Evolutionary conservation across 1,140 invertebrate genomes (phyloP).

Genomic region (Araneus ventricosus): DNA sequence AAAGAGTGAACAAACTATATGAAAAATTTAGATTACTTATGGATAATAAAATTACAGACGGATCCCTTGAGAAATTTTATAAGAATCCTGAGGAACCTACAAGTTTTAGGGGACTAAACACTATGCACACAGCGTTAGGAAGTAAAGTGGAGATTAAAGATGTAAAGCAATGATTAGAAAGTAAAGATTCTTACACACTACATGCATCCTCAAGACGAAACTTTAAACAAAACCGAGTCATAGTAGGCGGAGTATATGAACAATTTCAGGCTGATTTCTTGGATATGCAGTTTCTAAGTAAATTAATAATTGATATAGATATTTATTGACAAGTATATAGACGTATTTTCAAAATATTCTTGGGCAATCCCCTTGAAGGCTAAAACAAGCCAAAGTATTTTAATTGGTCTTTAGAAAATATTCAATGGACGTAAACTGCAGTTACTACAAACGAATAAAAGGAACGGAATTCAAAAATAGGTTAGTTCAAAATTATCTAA

Average conservation of each 20-base stretch:
- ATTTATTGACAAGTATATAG: conserved; percentile 77
- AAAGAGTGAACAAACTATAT: neutral
- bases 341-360: conserved; percentile 77
- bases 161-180: conserved; percentile 72
- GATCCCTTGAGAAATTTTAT: conserved; percentile 43
- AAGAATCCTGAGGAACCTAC: conserved; percentile 31
- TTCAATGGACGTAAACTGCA: conserved; percentile 39
- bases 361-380: conserved; percentile 76
- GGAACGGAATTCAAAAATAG: conserved; percentile 73
- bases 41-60: neutral
- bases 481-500: conserved; percentile 78
- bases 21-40: neutral
- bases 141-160: conserved; percentile 11
- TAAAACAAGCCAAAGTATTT: conserved; percentile 68
- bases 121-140: neutral
- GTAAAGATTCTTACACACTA: too few species aligned
- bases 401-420: conserved; percentile 64
- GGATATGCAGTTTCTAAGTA: conserved; percentile 72
- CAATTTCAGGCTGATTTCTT: too few species aligned
- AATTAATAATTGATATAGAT: conserved; percentile 76
- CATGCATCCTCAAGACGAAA: conserved; percentile 75
- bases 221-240: conserved; percentile 72
- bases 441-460: conserved; percentile 51
- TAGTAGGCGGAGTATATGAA: conserved; percentile 74
- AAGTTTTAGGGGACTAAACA: neutral